These are phyloP conservation scores for Istiophorus platypterus DNA, from an alignment of 2,113 vertebrate genomes.

Conservation along the genomic window DNA sequence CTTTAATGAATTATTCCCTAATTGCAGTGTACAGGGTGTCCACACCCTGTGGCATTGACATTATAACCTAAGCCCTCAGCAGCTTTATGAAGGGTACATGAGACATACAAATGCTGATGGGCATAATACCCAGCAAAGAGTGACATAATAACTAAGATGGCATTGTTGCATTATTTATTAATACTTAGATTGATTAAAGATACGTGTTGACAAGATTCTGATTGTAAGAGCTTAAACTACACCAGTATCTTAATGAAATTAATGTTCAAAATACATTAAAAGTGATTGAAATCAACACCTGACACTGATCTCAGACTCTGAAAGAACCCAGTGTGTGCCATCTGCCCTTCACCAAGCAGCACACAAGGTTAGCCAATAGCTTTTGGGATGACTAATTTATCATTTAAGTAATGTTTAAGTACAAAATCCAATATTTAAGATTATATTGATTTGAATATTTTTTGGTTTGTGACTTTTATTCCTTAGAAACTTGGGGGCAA, in stretches of 20 bases:
- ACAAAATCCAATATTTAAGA: neutral
- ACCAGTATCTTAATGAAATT: neutral
- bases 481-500: too few relatives aligned
- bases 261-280: neutral
- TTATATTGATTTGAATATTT: neutral
- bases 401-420: neutral
- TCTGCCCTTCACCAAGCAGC: neutral
- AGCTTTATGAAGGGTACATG: neutral
- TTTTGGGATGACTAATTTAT: neutral
- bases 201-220: neutral
- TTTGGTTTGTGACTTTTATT: neutral
- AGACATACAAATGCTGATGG: neutral
- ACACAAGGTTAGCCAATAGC: neutral
- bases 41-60: constrained; percentile 1
- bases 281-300: neutral
- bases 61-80: neutral
- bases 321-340: neutral
- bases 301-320: neutral
- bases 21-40: neutral
- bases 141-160: neutral
- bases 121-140: neutral
- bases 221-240: neutral
- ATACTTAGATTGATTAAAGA: neutral
- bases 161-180: neutral
- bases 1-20: neutral